Conservation (phyloP, 2,888 invertebrate genomes). For the Halictus ligatus region DNA sequence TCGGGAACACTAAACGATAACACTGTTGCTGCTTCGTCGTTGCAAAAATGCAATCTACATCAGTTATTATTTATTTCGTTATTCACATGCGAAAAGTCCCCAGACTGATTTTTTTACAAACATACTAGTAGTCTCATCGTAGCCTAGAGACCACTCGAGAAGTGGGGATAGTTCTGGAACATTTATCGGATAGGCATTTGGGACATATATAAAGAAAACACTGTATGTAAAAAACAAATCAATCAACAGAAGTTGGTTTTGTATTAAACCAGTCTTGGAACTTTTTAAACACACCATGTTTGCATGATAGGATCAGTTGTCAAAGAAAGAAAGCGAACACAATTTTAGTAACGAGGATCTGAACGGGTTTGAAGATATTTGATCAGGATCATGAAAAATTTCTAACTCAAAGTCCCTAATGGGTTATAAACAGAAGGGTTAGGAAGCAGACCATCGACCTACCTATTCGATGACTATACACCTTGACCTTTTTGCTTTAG, state of each 20-base stretch:
- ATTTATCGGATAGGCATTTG: too few relatives aligned
- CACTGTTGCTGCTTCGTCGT: background rate
- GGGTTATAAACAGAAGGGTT: conserved; percentile 2
- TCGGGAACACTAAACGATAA: background rate
- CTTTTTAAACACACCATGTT: too few relatives aligned
- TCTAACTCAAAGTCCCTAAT: background rate
- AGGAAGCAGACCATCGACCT: conserved; percentile 1
- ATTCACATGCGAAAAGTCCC: background rate
- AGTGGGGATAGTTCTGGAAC: too few relatives aligned
- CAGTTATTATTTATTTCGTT: background rate
- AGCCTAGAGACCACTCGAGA: too few relatives aligned
- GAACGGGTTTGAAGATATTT: background rate
- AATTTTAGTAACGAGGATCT: background rate
- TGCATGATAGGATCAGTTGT: too few relatives aligned
- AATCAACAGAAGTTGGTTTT: too few relatives aligned
- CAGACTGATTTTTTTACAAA: background rate
- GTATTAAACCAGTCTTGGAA: too few relatives aligned
- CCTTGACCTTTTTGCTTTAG: conserved; percentile 80
- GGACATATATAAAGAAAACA: too few relatives aligned
- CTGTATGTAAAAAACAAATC: too few relatives aligned
- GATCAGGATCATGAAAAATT: background rate
- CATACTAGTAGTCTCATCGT: background rate
- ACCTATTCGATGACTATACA: conserved; percentile 19
- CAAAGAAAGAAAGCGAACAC: too few relatives aligned
- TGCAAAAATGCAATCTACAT: background rate